These are phyloP conservation scores for Kryptopterus vitreolus DNA, from an alignment of 2,797 vertebrate genomes.

Conservation along the genomic window DNA sequence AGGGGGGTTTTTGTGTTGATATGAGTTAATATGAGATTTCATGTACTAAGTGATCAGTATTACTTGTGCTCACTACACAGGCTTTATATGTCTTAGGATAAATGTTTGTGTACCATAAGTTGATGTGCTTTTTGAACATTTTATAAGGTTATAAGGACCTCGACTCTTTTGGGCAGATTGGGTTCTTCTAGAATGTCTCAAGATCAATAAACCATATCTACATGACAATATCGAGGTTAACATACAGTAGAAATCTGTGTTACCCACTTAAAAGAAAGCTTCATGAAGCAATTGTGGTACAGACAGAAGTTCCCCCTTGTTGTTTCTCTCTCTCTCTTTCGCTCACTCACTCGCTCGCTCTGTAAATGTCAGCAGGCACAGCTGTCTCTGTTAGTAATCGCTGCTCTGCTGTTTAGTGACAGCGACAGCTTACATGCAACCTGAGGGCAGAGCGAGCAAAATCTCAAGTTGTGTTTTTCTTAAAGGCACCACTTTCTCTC, in stretches of 20 bases:
- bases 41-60: neutral
- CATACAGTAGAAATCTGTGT: too few species aligned
- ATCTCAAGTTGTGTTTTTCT: neutral
- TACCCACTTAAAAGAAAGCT: neutral
- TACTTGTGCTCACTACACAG: neutral
- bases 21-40: neutral
- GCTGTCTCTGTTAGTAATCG: slow-evolving; percentile 49
- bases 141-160: too few species aligned
- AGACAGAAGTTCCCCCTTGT: neutral
- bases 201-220: too few species aligned
- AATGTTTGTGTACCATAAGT: too few species aligned
- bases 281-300: neutral
- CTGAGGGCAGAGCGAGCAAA: neutral
- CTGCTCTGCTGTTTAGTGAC: slow-evolving; percentile 26
- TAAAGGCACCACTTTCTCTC: neutral
- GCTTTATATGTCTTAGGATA: too few species aligned
- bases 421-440: slow-evolving; percentile 17
- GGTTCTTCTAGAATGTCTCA: too few species aligned
- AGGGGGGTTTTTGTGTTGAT: too few species aligned
- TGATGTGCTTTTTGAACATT: too few species aligned
- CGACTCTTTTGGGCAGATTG: too few species aligned
- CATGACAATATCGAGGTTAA: too few species aligned
- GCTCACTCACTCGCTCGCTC: neutral
- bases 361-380: slow-evolving; percentile 48
- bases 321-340: neutral